phyloP scores from a whole-genome alignment of 2,888 invertebrate genomes.

The Machimus atricapillus region DNA sequence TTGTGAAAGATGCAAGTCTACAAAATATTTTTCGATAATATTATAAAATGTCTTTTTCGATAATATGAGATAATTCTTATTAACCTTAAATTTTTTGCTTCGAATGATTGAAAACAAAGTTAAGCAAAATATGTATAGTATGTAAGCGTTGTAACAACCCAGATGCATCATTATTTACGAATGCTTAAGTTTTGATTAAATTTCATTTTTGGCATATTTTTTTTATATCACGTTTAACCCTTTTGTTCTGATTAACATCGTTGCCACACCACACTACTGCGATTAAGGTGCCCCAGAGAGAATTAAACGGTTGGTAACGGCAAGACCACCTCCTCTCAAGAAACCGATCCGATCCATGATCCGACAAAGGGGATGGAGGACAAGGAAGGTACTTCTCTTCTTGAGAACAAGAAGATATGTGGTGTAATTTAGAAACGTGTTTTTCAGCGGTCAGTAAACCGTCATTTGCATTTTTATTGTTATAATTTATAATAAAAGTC shows the following conservation, averaged over 20 bases:
- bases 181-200: not conserved
- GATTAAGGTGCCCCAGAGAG: not conserved
- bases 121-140: no score
- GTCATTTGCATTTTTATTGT: conserved; percentile 48
- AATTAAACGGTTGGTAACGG: not conserved
- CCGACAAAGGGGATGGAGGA: not conserved
- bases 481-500: conserved; percentile 47
- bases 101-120: not conserved
- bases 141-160: not conserved
- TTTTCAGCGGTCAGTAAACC: conserved; percentile 47
- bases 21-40: no score
- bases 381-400: not conserved
- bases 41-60: not conserved
- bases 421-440: conserved; percentile 45
- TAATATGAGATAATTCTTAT: not conserved
- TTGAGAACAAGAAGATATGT: not conserved
- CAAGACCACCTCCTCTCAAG: not conserved
- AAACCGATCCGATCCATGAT: not conserved
- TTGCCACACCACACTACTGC: not conserved
- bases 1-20: no score
- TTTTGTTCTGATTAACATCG: not conserved
- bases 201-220: not conserved
- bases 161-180: not conserved
- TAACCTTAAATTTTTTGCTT: no score
- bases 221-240: not conserved